Evolutionary conservation across 2,797 vertebrate genomes (phyloP).

Genomic region (Mallotus villosus): DNA sequence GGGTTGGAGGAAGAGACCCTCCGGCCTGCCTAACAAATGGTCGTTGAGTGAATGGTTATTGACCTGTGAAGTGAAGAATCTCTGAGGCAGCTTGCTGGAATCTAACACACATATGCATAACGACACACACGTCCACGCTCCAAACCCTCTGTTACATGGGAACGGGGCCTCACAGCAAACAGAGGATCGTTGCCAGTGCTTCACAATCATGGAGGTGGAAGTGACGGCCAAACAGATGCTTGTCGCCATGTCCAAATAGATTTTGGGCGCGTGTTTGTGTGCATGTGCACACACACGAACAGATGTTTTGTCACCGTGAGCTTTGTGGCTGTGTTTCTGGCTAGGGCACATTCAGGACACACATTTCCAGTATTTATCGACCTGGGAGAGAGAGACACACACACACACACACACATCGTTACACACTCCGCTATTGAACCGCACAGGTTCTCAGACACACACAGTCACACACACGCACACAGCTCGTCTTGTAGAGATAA

Average conservation of each 20-base stretch:
- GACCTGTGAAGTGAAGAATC: too few species aligned
- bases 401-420: not conserved
- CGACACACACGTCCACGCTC: not conserved
- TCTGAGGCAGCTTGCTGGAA: too few species aligned
- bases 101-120: conserved; percentile 25
- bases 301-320: conserved; percentile 51
- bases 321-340: conserved; percentile 48
- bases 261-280: conserved; percentile 26
- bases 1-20: too few species aligned
- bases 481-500: not conserved
- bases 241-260: conserved; percentile 56
- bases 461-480: conserved; percentile 5
- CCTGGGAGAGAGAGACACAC: conserved; percentile 5
- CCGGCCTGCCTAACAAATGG: too few species aligned
- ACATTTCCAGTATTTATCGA: conserved; percentile 23
- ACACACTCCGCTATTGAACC: conserved; percentile 18
- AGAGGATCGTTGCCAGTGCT: conserved; percentile 52
- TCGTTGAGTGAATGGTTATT: too few species aligned
- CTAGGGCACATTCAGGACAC: conserved; percentile 48
- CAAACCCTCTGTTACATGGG: too few species aligned
- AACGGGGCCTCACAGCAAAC: not conserved
- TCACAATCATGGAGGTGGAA: conserved; percentile 54
- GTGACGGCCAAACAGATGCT: conserved; percentile 69
- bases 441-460: conserved; percentile 19
- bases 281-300: conserved; percentile 43